Conservation (phyloP, 2,797 vertebrate species). For the Brotula barbata region DNA sequence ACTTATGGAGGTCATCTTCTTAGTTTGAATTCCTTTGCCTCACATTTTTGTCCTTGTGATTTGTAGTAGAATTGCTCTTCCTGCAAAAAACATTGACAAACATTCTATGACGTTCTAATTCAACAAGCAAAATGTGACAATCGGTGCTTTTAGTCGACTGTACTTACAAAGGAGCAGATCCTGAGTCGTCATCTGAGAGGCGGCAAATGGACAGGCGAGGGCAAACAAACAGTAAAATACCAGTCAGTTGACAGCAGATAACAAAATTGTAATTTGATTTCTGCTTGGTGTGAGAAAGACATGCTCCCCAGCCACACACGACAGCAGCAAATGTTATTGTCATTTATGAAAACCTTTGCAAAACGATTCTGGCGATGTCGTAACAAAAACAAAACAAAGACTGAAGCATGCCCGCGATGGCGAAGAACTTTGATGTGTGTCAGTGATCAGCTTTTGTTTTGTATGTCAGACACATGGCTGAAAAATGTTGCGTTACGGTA, state of each 20-base stretch:
- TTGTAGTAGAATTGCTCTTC: slow-evolving; percentile 88
- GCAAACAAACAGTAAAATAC: slow-evolving; percentile 17
- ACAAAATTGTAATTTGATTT: background rate
- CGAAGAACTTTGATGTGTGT: slow-evolving; percentile 23
- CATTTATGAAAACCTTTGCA: slow-evolving; percentile 43
- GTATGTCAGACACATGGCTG: background rate
- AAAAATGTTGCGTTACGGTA: background rate
- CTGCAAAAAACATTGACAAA: slow-evolving; percentile 62
- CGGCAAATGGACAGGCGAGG: slow-evolving; percentile 4
- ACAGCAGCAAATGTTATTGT: slow-evolving; percentile 50
- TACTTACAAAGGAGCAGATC: slow-evolving; percentile 93
- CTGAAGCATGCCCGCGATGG: slow-evolving; percentile 51
- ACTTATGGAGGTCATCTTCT: slow-evolving; percentile 39
- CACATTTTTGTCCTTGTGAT: slow-evolving; percentile 91
- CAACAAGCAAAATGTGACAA: background rate
- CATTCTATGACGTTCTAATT: slow-evolving; percentile 16
- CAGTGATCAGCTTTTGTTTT: background rate
- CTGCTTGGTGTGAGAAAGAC: slow-evolving; percentile 24
- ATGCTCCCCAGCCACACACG: slow-evolving; percentile 31
- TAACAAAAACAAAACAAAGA: slow-evolving; percentile 44
- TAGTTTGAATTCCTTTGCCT: slow-evolving; percentile 95
- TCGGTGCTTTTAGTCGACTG: background rate
- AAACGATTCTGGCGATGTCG: slow-evolving; percentile 50
- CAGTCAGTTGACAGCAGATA: slow-evolving; percentile 22
- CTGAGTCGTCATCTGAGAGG: slow-evolving; percentile 89